Percentiles rank a stretch among this genome's conserved stretches.
Conservation (phyloP, 2,113 vertebrate species). For the Sebastes schlegelii region DNA sequence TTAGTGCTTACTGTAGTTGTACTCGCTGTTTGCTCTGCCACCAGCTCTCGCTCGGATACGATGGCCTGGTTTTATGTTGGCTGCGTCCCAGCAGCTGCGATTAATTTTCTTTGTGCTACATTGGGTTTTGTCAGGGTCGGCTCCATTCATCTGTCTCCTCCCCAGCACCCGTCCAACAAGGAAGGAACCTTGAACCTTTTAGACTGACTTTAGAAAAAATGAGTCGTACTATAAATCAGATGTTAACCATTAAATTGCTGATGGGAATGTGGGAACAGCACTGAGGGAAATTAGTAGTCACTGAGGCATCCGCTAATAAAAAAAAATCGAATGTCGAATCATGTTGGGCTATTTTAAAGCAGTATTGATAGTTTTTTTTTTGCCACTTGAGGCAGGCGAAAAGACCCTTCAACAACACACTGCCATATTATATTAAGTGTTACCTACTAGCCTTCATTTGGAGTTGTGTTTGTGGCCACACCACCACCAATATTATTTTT, state of each 20-base stretch:
- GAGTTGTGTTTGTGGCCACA: not conserved
- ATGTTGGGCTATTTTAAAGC: not conserved
- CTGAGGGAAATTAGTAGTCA: not conserved
- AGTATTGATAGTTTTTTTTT: not conserved
- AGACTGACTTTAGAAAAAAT: not conserved
- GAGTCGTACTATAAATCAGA: not conserved
- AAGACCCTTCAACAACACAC: not conserved
- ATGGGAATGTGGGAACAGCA: not conserved
- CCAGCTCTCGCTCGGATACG: slow-evolving; percentile 20
- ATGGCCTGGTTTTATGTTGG: slow-evolving; percentile 47
- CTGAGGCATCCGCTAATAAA: not conserved
- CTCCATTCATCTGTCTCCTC: slow-evolving; percentile 35
- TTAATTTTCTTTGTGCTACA: slow-evolving; percentile 53
- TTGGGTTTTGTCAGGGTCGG: slow-evolving; percentile 34
- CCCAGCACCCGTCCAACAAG: not conserved
- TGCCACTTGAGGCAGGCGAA: not conserved
- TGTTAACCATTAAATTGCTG: not conserved
- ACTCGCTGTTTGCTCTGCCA: slow-evolving; percentile 18
- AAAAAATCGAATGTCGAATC: not conserved
- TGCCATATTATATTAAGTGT: not conserved
- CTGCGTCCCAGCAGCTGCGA: slow-evolving; percentile 41
- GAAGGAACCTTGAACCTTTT: slow-evolving; percentile 36
- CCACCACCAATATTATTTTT: not conserved
- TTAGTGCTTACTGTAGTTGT: slow-evolving; percentile 14
- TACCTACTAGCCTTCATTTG: not conserved